Evolutionary conservation across 2,113 vertebrate genomes (phyloP).

Genomic region (Helogale parvula): DNA sequence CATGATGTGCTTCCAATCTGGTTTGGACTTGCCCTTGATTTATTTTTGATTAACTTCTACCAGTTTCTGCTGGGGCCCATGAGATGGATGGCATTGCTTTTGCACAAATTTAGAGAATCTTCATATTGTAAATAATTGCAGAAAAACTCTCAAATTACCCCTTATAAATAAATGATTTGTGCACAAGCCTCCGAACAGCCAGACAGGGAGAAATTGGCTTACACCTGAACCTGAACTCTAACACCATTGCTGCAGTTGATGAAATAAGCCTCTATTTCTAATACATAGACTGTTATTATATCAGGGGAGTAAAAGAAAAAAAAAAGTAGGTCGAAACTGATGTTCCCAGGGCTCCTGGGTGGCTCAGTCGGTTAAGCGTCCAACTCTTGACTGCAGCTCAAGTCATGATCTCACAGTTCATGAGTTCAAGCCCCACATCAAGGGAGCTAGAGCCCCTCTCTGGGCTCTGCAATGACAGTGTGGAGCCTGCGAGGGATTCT

Average conservation of each 20-base stretch:
- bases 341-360: neutral
- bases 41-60: constrained; percentile 73
- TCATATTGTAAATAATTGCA: constrained; percentile 49
- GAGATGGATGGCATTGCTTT: neutral
- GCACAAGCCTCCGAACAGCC: neutral
- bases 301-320: rapidly evolving
- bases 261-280: constrained; percentile 6
- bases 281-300: neutral
- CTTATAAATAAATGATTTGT: neutral
- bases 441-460: too few relatives aligned
- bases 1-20: constrained; percentile 71
- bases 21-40: constrained; percentile 68
- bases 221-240: neutral
- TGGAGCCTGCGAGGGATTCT: too few relatives aligned
- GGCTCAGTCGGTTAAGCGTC: too few relatives aligned
- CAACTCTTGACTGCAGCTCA: too few relatives aligned
- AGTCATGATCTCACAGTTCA: too few relatives aligned
- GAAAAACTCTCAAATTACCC: constrained; percentile 46
- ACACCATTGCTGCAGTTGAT: neutral
- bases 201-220: neutral
- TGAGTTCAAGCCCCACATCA: too few relatives aligned
- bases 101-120: constrained; percentile 50
- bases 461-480: too few relatives aligned
- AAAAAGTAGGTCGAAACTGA: neutral
- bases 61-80: constrained; percentile 55